Evolutionary conservation across 2,797 vertebrate species (phyloP).

Genomic region (Uromys caudimaculatus): DNA sequence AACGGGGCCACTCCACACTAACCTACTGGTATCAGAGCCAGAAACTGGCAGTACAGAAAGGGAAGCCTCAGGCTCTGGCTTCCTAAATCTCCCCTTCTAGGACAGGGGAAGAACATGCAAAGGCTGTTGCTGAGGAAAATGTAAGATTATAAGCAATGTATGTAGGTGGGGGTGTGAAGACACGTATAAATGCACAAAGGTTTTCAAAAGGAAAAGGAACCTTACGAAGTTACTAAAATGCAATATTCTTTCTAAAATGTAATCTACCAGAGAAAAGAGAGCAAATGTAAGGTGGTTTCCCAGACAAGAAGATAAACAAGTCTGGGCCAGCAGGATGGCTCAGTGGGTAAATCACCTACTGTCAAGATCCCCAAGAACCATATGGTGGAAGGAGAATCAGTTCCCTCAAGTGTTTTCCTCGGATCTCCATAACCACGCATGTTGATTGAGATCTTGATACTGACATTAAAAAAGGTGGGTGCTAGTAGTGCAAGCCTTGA

Average conservation of each 20-base stretch:
- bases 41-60: background rate
- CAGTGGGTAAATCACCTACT: background rate
- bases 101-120: background rate
- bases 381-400: background rate
- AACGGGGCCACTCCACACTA: conserved; percentile 18
- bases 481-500: background rate
- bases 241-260: background rate
- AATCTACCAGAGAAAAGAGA: conserved; percentile 42
- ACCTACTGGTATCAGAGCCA: conserved; percentile 64
- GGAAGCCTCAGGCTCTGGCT: background rate
- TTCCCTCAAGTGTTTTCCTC: background rate
- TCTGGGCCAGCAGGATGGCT: background rate
- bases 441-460: background rate
- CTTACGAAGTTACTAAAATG: conserved; percentile 18
- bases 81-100: background rate
- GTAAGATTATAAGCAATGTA: background rate
- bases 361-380: background rate
- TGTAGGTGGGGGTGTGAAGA: background rate
- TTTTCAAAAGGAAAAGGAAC: background rate
- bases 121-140: conserved; percentile 6
- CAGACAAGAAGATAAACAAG: conserved; percentile 14
- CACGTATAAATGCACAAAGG: background rate
- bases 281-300: background rate
- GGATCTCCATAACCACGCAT: background rate
- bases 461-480: background rate